These are phyloP conservation scores for Mormyrops boulengeri DNA, from an alignment of 2,797 vertebrate genomes.

Conservation along the genomic window DNA sequence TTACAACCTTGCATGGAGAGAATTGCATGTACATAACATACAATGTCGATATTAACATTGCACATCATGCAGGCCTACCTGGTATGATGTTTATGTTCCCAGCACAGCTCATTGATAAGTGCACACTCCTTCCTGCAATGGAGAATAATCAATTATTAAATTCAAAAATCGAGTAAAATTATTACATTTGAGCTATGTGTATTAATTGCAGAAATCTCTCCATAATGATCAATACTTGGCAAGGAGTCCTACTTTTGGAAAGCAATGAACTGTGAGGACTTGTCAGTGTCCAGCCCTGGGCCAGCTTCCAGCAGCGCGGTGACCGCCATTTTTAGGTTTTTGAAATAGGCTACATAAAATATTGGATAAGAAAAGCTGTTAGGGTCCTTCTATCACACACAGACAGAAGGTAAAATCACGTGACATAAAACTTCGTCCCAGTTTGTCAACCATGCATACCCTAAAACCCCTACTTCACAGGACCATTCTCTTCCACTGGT, in stretches of 20 bases:
- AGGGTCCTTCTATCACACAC: neutral
- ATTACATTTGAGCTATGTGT: neutral
- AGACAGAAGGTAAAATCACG: neutral
- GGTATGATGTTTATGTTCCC: neutral
- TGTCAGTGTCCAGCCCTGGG: conserved; percentile 56
- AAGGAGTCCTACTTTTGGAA: conserved; percentile 65
- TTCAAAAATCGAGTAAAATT: neutral
- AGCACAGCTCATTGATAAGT: neutral
- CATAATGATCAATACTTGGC: neutral
- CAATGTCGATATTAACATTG: neutral
- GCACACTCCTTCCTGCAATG: neutral
- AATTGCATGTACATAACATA: neutral
- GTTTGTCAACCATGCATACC: neutral
- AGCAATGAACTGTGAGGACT: conserved; percentile 72
- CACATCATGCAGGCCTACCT: neutral
- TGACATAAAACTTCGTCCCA: neutral
- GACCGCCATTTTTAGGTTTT: conserved; percentile 62
- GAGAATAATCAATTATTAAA: neutral
- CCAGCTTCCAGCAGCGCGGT: conserved; percentile 53
- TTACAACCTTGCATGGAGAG: neutral
- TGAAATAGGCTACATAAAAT: conserved; percentile 1
- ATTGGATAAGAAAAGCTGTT: neutral
- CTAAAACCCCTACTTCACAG: no score
- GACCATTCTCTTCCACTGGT: neutral
- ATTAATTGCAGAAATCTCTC: neutral